A percentile compares a stretch with the other conserved stretches of the same genome.
Conservation (phyloP, 2,888 invertebrate genomes). For the Megalurothrips usitatus region DNA sequence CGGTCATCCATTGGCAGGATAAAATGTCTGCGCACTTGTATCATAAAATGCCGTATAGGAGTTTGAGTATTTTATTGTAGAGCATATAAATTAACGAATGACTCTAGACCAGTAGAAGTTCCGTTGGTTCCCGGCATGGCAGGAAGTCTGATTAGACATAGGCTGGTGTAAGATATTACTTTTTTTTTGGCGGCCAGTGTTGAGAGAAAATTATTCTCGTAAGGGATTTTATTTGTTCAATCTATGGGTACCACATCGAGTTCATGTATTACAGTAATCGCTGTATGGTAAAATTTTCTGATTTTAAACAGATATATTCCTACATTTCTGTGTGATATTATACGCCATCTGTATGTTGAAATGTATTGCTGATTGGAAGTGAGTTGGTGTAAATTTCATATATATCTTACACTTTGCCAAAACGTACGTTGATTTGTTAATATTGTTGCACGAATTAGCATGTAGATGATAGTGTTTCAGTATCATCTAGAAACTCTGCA, state of each 20-base stretch:
- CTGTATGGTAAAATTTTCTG: background rate
- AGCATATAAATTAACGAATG: background rate
- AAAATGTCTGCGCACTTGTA: background rate
- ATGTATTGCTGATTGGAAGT: background rate
- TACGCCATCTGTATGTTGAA: background rate
- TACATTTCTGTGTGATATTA: background rate
- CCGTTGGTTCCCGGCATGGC: slow-evolving; percentile 21
- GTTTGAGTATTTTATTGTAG: background rate
- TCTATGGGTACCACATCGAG: background rate
- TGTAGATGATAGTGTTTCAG: slow-evolving; percentile 21
- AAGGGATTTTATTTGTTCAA: background rate
- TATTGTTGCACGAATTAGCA: background rate
- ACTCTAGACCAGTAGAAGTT: slow-evolving; percentile 18
- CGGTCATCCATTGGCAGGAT: background rate
- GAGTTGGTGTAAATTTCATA: background rate
- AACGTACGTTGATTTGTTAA: background rate
- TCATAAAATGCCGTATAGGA: background rate
- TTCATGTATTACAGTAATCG: background rate
- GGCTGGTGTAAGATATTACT: slow-evolving; percentile 14
- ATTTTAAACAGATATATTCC: background rate
- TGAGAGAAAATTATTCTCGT: background rate
- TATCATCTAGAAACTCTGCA: slow-evolving; percentile 16
- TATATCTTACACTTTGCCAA: slow-evolving; percentile 20
- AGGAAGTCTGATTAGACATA: background rate
- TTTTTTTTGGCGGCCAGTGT: background rate